Evolutionary conservation across 2,113 vertebrate species (phyloP).

Genomic region (Stegostoma tigrinum): DNA sequence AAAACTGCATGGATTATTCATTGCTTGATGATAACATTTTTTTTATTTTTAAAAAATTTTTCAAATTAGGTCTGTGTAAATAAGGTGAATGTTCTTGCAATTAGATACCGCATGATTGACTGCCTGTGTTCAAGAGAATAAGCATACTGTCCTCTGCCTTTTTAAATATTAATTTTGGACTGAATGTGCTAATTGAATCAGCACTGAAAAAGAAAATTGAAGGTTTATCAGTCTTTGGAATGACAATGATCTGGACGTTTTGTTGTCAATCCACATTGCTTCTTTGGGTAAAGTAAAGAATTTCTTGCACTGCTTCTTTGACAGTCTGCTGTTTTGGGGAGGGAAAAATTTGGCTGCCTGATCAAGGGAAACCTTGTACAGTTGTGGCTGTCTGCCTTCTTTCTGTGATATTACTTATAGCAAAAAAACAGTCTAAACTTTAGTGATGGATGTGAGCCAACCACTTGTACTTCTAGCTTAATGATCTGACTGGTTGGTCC

Average conservation of each 20-base stretch:
- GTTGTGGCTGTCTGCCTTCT: background rate
- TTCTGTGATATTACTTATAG: background rate
- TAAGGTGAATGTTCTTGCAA: slow-evolving; percentile 22
- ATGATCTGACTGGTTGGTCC: background rate
- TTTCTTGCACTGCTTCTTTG: background rate
- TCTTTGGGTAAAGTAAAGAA: background rate
- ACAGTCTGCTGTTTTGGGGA: background rate
- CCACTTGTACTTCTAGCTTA: background rate
- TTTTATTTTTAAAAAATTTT: slow-evolving; percentile 39
- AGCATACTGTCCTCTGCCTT: background rate
- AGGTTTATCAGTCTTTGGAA: background rate
- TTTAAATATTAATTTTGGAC: slow-evolving; percentile 24
- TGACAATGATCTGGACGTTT: background rate
- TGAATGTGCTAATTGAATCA: background rate
- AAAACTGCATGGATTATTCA: slow-evolving; percentile 75
- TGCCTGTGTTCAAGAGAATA: slow-evolving; percentile 43
- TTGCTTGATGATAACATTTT: slow-evolving; percentile 65
- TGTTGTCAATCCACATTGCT: background rate
- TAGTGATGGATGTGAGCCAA: background rate
- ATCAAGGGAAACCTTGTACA: background rate
- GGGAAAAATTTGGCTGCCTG: background rate
- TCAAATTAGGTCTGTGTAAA: slow-evolving; percentile 47
- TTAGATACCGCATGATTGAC: slow-evolving; percentile 56
- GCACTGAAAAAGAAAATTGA: background rate
- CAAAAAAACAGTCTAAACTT: background rate